Evolutionary conservation across 37 sponge, comb jelly and placozoan genomes (phyloP).

Genomic region (Beroe forskalii): DNA sequence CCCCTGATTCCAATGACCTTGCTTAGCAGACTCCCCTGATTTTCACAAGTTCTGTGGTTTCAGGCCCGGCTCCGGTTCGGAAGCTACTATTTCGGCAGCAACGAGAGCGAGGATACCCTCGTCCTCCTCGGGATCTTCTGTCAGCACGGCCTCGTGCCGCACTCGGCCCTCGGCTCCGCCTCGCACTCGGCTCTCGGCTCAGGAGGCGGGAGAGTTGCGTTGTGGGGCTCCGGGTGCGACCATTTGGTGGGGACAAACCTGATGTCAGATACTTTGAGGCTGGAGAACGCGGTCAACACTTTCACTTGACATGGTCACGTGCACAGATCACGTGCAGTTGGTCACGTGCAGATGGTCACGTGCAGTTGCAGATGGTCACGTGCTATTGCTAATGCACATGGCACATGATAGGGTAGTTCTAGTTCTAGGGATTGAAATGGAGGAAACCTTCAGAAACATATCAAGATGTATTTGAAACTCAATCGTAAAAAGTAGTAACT

Average conservation of each 20-base stretch:
- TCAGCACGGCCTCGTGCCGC: not conserved
- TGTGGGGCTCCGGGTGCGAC: conserved; percentile 38
- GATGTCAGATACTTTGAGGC: conserved; percentile 26
- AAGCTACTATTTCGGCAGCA: conserved; percentile 22
- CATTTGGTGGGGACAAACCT: not conserved
- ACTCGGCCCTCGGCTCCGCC: not conserved
- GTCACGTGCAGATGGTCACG: too few species aligned
- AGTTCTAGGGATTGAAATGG: not conserved
- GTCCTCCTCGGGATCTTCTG: conserved; percentile 38
- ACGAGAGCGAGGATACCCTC: conserved; percentile 42
- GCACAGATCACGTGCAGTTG: too few species aligned
- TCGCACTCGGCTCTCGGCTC: not conserved
- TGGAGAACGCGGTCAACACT: conserved; percentile 35
- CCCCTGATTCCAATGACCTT: too few species aligned
- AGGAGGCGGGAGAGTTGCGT: conserved; percentile 26
- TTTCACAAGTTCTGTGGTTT: too few species aligned
- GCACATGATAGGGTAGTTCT: too few species aligned
- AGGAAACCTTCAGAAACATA: too few species aligned
- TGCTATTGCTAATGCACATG: too few species aligned
- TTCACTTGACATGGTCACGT: not conserved
- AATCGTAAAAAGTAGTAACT: too few species aligned
- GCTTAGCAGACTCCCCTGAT: too few species aligned
- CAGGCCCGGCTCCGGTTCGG: conserved; percentile 29
- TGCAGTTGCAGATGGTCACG: too few species aligned
- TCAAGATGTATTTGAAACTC: too few species aligned